These are phyloP conservation scores for Leptinotarsa haldemani DNA, from an alignment of 2,888 invertebrate genomes.

Conservation along the genomic window DNA sequence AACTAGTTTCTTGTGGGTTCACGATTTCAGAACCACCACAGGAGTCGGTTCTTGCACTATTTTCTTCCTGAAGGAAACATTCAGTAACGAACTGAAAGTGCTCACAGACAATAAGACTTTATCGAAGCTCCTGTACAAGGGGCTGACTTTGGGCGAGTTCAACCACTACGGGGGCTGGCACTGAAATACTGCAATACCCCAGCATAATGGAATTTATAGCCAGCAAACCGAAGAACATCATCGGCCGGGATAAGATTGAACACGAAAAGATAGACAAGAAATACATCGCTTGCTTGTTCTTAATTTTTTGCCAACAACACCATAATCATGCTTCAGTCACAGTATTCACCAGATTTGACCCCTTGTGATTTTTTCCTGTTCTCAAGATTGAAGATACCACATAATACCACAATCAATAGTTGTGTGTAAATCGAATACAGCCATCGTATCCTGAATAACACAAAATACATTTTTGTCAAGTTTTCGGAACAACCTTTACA, in stretches of 20 bases:
- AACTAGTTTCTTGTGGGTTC: conserved; percentile 75
- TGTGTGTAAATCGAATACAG: too few species aligned
- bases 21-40: conserved; percentile 71
- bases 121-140: conserved; percentile 55
- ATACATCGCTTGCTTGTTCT: too few species aligned
- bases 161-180: conserved; percentile 79
- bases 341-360: too few species aligned
- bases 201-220: conserved; percentile 68
- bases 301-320: too few species aligned
- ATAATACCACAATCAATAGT: too few species aligned
- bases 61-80: conserved; percentile 62
- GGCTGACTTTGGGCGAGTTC: conserved; percentile 70
- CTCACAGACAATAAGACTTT: conserved; percentile 52
- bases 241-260: conserved; percentile 59
- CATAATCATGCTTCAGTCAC: too few species aligned
- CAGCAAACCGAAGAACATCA: conserved; percentile 54
- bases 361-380: too few species aligned
- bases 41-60: conserved; percentile 68
- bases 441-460: too few species aligned
- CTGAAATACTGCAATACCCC: conserved; percentile 75
- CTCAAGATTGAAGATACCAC: too few species aligned
- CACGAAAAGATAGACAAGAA: conserved; percentile 66
- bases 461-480: neutral
- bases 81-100: conserved; percentile 49
- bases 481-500: neutral